Conservation (phyloP, 2,113 vertebrate genomes). For the Lampris incognitus region DNA sequence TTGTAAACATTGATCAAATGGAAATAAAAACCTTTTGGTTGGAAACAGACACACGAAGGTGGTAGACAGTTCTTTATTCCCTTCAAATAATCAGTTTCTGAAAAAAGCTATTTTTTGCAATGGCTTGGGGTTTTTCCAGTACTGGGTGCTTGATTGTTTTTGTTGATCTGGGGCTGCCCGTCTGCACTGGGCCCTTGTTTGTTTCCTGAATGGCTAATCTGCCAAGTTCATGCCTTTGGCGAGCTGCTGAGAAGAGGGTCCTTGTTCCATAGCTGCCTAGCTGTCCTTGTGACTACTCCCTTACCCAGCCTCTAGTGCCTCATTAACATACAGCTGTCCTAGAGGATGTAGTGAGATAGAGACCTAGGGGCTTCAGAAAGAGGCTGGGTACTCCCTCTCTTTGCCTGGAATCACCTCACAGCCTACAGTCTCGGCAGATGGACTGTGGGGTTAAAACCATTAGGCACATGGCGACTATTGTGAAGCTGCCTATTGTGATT, state of each 20-base stretch:
- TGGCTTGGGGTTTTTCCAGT: slow-evolving; percentile 45
- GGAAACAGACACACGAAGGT: slow-evolving; percentile 33
- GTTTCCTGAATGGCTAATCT: slow-evolving; percentile 92
- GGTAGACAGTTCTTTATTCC: slow-evolving; percentile 34
- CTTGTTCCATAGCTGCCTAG: slow-evolving; percentile 87
- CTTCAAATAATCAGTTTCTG: slow-evolving; percentile 42
- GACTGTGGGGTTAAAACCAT: slow-evolving; percentile 89
- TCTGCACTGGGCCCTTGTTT: slow-evolving; percentile 79
- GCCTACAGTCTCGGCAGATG: slow-evolving; percentile 88
- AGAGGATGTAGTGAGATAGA: slow-evolving; percentile 86
- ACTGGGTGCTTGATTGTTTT: slow-evolving; percentile 61
- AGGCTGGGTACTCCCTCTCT: slow-evolving; percentile 58
- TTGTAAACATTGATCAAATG: not conserved
- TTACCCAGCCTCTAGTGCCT: slow-evolving; percentile 87
- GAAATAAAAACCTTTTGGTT: slow-evolving; percentile 2
- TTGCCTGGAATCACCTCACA: slow-evolving; percentile 60
- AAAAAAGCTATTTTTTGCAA: slow-evolving; percentile 19
- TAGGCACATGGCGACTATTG: slow-evolving; percentile 84
- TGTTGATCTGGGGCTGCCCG: slow-evolving; percentile 62
- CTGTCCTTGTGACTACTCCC: slow-evolving; percentile 89
- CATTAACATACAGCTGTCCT: slow-evolving; percentile 99
- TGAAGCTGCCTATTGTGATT: slow-evolving; percentile 85
- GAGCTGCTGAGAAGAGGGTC: slow-evolving; percentile 87
- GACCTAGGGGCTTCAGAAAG: slow-evolving; percentile 71
- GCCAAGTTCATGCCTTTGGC: slow-evolving; percentile 89